These are phyloP conservation scores for Temnopleurus reevesii DNA, from an alignment of 53 echinoderm and acorn worm genomes.

Conservation along the genomic window DNA sequence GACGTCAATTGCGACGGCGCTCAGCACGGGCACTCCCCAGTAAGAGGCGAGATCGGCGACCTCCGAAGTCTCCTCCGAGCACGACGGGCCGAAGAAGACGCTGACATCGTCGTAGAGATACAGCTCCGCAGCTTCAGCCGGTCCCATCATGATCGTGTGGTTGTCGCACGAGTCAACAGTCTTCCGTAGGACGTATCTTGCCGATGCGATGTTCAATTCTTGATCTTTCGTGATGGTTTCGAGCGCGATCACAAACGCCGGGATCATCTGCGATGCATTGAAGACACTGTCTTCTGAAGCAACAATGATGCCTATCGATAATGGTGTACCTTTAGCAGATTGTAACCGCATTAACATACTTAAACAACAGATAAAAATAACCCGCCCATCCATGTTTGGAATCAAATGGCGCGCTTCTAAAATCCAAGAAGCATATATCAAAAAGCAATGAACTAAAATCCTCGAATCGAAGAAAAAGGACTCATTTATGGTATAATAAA, in stretches of 20 bases:
- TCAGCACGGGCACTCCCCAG: slow-evolving; percentile 59
- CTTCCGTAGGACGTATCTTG: neutral
- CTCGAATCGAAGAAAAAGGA: too few species aligned
- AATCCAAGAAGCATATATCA: neutral
- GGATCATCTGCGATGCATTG: neutral
- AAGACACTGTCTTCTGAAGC: neutral
- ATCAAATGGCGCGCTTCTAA: neutral
- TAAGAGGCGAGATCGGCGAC: slow-evolving; percentile 38
- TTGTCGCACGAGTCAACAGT: slow-evolving; percentile 31
- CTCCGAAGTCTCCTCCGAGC: slow-evolving; percentile 18
- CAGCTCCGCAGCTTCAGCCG: slow-evolving; percentile 47
- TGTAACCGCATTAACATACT: neutral
- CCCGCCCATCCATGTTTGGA: slow-evolving; percentile 14
- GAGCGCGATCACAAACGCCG: slow-evolving; percentile 8
- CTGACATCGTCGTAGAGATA: slow-evolving; percentile 30
- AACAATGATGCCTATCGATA: slow-evolving; percentile 14
- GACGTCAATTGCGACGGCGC: slow-evolving; percentile 24
- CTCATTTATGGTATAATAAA: neutral
- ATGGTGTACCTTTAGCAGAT: neutral
- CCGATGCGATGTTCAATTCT: neutral
- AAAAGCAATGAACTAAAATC: neutral
- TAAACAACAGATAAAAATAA: neutral
- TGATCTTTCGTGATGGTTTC: neutral
- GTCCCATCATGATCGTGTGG: slow-evolving; percentile 38
- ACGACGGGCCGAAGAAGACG: slow-evolving; percentile 56